Evolutionary conservation across 2,888 invertebrate species (phyloP).

Genomic region (Philopedon plagiatum): DNA sequence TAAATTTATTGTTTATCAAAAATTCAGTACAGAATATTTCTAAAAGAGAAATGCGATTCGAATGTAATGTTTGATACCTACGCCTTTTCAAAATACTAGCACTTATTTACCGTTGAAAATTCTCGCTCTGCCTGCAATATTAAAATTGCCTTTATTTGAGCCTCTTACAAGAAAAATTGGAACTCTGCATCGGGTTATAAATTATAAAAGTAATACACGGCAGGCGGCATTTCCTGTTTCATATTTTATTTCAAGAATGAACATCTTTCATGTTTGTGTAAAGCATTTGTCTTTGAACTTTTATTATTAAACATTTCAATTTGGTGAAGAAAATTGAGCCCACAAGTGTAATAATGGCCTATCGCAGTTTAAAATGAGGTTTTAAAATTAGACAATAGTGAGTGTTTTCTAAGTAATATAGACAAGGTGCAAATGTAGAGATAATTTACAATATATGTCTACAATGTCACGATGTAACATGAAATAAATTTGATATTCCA

Average conservation of each 20-base stretch:
- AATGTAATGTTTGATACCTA: conserved; percentile 9
- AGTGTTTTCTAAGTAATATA: too few species aligned
- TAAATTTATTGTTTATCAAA: not conserved
- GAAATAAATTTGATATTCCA: too few species aligned
- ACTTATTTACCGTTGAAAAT: conserved; percentile 14
- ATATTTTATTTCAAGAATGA: conserved; percentile 1
- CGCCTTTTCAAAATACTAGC: not conserved
- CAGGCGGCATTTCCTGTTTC: conserved; percentile 6
- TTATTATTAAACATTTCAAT: not conserved
- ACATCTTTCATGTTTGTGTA: not conserved
- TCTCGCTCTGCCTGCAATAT: conserved; percentile 9
- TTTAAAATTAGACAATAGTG: not conserved
- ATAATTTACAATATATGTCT: too few species aligned
- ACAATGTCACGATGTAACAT: too few species aligned
- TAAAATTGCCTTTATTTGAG: conserved; percentile 14
- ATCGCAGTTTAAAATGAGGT: not conserved
- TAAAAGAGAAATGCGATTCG: not conserved
- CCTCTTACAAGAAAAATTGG: conserved; percentile 8
- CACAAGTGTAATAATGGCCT: not conserved
- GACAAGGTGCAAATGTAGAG: too few species aligned
- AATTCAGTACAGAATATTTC: conserved; percentile 5
- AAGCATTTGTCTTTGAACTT: conserved; percentile 7
- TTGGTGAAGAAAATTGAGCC: not conserved
- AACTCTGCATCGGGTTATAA: conserved; percentile 5
- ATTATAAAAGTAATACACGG: conserved; percentile 7